Conservation (phyloP, 2,113 vertebrate genomes). For the Chinchilla lanigera region DNA sequence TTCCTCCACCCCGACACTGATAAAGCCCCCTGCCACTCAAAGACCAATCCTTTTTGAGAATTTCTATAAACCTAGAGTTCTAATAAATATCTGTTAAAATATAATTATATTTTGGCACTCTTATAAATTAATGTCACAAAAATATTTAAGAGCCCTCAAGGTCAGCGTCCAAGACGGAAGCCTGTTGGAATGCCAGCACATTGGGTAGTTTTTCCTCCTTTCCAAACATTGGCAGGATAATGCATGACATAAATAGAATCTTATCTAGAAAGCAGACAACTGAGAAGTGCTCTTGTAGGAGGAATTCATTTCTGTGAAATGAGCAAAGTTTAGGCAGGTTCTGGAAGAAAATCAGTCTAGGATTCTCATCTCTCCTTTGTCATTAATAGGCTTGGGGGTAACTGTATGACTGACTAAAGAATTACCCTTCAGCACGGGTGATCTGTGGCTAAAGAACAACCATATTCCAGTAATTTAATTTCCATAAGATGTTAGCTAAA, state of each 20-base stretch:
- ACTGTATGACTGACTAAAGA: neutral
- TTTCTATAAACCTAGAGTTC: neutral
- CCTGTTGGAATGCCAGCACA: neutral
- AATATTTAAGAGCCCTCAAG: neutral
- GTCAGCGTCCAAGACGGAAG: neutral
- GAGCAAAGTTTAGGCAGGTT: neutral
- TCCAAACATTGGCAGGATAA: neutral
- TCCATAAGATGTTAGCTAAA: neutral
- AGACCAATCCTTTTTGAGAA: neutral
- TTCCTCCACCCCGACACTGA: neutral
- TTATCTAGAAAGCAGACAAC: neutral
- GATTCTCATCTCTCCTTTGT: neutral
- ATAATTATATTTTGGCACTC: neutral
- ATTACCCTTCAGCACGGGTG: no score
- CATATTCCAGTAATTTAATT: neutral
- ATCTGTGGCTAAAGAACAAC: neutral
- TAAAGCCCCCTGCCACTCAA: neutral
- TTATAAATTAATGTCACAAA: neutral
- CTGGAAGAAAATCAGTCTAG: neutral
- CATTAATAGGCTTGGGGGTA: neutral
- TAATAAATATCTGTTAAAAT: neutral
- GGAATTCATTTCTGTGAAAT: conserved; percentile 5
- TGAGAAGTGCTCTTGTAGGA: neutral
- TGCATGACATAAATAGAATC: neutral
- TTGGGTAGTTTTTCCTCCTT: neutral